Evolutionary conservation across 2,113 vertebrate genomes (phyloP).

Genomic region (Leucoraja erinaceus): DNA sequence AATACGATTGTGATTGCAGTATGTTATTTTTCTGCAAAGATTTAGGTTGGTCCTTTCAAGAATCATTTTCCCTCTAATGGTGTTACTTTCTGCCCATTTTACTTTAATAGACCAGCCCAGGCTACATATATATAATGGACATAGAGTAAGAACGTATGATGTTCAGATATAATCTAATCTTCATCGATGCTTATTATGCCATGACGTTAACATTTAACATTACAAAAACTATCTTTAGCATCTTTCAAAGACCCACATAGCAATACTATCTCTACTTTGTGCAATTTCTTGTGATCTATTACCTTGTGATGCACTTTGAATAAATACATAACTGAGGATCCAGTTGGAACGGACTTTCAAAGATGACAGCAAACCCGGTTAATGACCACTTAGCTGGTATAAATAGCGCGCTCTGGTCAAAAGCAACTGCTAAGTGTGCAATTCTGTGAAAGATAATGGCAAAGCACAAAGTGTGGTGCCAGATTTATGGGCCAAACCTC

Average conservation of each 20-base stretch:
- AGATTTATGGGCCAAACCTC: not conserved
- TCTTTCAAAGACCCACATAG: not conserved
- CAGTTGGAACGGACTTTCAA: not conserved
- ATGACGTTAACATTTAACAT: not conserved
- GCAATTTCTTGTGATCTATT: not conserved
- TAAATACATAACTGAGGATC: not conserved
- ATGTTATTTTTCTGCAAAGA: not conserved
- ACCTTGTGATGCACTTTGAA: not conserved
- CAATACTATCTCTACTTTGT: not conserved
- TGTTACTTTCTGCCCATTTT: not conserved
- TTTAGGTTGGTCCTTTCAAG: not conserved
- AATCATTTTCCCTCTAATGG: not conserved
- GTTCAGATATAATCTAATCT: not conserved
- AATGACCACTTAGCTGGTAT: conserved; percentile 16
- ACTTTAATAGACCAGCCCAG: not conserved
- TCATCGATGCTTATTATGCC: not conserved
- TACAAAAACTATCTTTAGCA: not conserved
- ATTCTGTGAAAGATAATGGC: conserved; percentile 20
- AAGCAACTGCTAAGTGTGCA: not conserved
- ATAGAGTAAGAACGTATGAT: not conserved
- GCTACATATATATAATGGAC: not conserved
- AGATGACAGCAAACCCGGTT: not conserved
- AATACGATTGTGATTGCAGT: not conserved
- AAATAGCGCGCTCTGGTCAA: not conserved
- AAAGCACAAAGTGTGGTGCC: not conserved